Evolutionary conservation across 1,140 invertebrate species (phyloP).

Genomic region (Hyles euphorbiae): DNA sequence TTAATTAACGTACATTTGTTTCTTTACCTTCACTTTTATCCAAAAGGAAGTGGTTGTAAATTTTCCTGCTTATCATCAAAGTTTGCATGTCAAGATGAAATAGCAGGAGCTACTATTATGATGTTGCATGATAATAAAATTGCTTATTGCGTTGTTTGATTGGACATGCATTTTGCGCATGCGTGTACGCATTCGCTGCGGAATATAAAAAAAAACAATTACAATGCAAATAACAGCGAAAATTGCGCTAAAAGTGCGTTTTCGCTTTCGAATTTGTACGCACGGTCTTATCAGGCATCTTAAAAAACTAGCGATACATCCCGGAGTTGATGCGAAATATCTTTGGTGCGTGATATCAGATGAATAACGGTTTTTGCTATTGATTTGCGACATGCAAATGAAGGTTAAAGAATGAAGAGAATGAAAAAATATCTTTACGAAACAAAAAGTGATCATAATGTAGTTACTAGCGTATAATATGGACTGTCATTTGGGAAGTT

Average conservation of each 20-base stretch:
- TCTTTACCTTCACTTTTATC: no score
- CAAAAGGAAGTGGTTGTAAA: no score
- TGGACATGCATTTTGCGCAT: constrained; percentile 47
- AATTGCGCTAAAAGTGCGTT: constrained; percentile 46
- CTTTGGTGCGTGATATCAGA: no score
- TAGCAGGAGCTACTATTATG: no score
- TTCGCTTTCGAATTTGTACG: constrained; percentile 47
- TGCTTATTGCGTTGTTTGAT: constrained; percentile 32
- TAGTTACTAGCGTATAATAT: no score
- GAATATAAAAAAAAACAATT: constrained; percentile 46
- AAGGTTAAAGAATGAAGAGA: no score
- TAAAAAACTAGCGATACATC: constrained; percentile 63
- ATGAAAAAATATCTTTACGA: no score
- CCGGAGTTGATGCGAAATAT: constrained; percentile 16
- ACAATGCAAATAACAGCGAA: constrained; percentile 58
- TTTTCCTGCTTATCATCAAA: background rate
- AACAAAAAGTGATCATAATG: no score
- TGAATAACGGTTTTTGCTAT: no score
- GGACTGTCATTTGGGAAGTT: no score
- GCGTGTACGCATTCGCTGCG: constrained; percentile 56
- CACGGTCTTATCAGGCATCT: constrained; percentile 38
- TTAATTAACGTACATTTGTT: no score
- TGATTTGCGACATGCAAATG: no score
- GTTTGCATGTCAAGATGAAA: constrained; percentile 2
- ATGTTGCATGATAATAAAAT: constrained; percentile 5